Evolutionary conservation across 1,140 invertebrate species (phyloP).

Genomic region (Pseudomyrmex dendroicus): DNA sequence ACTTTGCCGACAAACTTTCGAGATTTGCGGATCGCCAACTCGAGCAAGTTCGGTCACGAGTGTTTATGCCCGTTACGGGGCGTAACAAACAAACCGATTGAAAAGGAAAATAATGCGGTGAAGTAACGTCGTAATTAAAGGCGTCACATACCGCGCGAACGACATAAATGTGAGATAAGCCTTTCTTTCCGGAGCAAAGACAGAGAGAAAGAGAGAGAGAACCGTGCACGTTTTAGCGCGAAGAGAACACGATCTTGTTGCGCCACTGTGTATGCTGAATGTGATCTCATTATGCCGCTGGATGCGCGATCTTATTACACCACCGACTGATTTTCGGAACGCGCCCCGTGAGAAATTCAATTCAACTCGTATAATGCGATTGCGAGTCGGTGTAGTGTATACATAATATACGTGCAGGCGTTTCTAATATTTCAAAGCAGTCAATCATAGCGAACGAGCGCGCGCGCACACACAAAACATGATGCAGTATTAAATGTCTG

Average conservation of each 20-base stretch:
- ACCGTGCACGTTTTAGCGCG: not conserved
- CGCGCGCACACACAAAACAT: not conserved
- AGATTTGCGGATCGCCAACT: slow-evolving; percentile 20
- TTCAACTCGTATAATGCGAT: not conserved
- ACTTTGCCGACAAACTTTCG: not conserved
- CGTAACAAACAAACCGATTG: slow-evolving; percentile 7
- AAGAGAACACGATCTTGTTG: slow-evolving; percentile 5
- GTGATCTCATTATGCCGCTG: slow-evolving; percentile 9
- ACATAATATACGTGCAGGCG: not conserved
- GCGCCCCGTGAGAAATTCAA: not conserved
- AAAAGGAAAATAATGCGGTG: not conserved
- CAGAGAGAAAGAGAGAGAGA: too few species aligned
- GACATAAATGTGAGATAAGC: slow-evolving; percentile 20
- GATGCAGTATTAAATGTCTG: not conserved
- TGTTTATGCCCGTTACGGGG: not conserved
- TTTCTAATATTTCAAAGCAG: slow-evolving; percentile 13
- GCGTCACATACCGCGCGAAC: not conserved
- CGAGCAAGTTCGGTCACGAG: slow-evolving; percentile 25
- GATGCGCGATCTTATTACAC: not conserved
- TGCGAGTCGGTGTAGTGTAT: not conserved
- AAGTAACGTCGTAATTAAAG: slow-evolving; percentile 28
- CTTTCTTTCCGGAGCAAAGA: not conserved
- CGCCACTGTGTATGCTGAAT: not conserved
- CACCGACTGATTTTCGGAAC: slow-evolving; percentile 10
- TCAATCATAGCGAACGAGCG: too few species aligned